Evolutionary conservation across 2,113 vertebrate genomes (phyloP).

Genomic region (Melanocharis versteri): DNA sequence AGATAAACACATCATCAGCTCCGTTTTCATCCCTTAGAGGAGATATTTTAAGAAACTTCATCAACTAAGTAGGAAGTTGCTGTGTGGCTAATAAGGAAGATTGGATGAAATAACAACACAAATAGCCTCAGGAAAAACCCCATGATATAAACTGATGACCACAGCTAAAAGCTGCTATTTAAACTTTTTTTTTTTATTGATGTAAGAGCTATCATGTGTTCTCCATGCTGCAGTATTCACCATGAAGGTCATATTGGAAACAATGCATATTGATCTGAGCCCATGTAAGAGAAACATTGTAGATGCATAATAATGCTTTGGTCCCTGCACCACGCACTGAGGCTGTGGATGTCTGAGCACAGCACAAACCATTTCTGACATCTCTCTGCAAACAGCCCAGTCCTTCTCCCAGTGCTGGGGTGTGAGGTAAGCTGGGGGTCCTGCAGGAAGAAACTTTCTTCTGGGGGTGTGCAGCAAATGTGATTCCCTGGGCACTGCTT

Average conservation of each 20-base stretch:
- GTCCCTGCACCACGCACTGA: no score
- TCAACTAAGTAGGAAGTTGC: conserved; percentile 20
- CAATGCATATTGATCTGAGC: not conserved
- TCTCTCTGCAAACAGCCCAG: not conserved
- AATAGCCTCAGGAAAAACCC: not conserved
- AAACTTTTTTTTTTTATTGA: not conserved
- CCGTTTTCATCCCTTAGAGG: not conserved
- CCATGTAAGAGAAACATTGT: not conserved
- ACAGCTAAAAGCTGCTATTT: conserved; percentile 39
- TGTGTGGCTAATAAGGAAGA: conserved; percentile 14
- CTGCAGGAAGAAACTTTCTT: not conserved
- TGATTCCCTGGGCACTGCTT: not conserved
- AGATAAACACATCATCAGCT: not conserved
- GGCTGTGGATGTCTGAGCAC: not conserved
- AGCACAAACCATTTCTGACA: not conserved
- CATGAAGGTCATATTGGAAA: conserved; percentile 13
- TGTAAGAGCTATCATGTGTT: conserved; percentile 28
- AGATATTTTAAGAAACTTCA: conserved; percentile 41
- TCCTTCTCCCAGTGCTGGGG: not conserved
- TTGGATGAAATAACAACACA: not conserved
- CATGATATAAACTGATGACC: not conserved
- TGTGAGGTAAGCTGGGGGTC: accelerated
- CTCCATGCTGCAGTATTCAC: not conserved
- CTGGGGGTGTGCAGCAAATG: not conserved
- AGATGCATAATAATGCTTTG: not conserved